Evolutionary conservation across 2,113 vertebrate species (phyloP), one percentile per base, ranked within the genome.

Genomic region (Leptosomus discolor): DNA sequence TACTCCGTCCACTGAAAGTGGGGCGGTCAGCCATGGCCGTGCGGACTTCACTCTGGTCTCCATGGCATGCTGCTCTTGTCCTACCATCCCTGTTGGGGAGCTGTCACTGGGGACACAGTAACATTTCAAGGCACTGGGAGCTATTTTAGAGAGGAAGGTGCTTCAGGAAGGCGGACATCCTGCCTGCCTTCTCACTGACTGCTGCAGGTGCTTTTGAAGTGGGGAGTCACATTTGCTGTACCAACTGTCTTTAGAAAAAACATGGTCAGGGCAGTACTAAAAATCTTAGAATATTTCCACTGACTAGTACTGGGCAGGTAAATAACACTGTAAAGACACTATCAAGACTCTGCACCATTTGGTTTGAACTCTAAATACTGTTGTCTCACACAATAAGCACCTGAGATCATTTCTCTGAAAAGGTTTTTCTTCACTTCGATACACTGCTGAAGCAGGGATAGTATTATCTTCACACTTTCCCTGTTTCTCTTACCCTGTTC

Each of bases 11-110:
- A 2, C 36, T 10, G 20, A 39, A 53, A 39, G 26, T 2, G 3
- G 67, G 54, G 45, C 0, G 0, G 5, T 11, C 8, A 9, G 51
- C 26, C 29, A 6, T 0, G 0, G 63, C 21, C 6, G 7, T 5
- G 3, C 2, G 4, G 67, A 58, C 51, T 24, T 77, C 2, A 0
- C 57, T 20, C 54, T 27, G 29, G 18, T n/a, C 29, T 65, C 68
- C 2, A 4, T 21, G 43, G 22, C 46, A 8, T 1, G 0, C 23
- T 50, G 64, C 30, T 21, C 23, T 34, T 75, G 63, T 36, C 45
- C 37, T 51, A 50, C 22, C 2, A 1, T n/a, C 41, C 81, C 19
- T 37, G 8, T 6, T 8, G 12, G 56, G 60, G 34, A 64, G 39
- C 43, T 74, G 54, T 34, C 63, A 39, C 41, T 37, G 48, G 48